Conservation (phyloP, 2,797 vertebrate genomes). For the Notoglanidium macrostoma region DNA sequence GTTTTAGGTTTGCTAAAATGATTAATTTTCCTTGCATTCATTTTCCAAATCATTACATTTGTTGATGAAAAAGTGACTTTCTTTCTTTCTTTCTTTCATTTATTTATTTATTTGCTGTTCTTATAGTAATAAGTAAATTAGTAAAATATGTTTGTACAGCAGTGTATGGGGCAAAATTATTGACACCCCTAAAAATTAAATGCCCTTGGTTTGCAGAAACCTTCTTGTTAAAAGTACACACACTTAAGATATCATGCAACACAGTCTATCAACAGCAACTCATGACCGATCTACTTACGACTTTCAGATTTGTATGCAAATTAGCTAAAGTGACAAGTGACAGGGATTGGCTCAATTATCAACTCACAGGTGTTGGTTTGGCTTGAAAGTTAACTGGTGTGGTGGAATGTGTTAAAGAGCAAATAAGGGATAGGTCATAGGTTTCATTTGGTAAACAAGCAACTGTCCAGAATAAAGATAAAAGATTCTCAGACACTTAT, state of each 20-base stretch:
- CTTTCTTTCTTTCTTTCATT: neutral
- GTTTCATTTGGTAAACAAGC: neutral
- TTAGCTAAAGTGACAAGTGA: neutral
- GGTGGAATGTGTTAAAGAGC: slow-evolving; percentile 5
- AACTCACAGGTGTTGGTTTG: neutral
- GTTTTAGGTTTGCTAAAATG: neutral
- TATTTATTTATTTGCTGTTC: neutral
- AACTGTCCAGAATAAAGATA: too few relatives aligned
- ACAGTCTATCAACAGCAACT: too few relatives aligned
- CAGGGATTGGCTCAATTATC: neutral
- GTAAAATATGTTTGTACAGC: too few relatives aligned
- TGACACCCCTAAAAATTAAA: neutral
- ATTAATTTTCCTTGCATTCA: neutral
- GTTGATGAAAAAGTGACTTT: neutral
- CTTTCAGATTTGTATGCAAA: neutral
- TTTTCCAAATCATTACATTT: neutral
- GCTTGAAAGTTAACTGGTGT: neutral
- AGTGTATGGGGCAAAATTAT: too few relatives aligned
- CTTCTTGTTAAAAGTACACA: neutral
- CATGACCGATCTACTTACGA: neutral
- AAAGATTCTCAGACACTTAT: neutral
- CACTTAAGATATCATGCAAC: neutral
- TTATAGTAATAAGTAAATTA: too few relatives aligned
- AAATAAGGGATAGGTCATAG: neutral
- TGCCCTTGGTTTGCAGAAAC: neutral